phyloP scores from a whole-genome alignment of 2,113 vertebrate species.

The Malurus alboscapulatus region DNA sequence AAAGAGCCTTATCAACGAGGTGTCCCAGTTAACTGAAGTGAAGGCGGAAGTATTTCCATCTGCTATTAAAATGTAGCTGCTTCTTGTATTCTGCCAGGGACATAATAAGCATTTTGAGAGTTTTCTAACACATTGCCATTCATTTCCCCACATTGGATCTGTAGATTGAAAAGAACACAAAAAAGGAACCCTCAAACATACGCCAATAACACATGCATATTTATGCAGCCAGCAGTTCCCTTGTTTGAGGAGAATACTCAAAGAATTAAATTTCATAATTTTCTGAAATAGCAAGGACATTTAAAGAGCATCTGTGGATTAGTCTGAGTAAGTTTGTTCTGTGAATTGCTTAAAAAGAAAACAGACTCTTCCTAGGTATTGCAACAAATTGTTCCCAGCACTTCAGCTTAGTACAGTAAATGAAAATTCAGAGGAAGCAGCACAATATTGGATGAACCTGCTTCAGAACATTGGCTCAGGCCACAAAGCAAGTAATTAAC shows the following conservation, averaged over 20 bases:
- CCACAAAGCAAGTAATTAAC: constrained; percentile 48
- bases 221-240: constrained; percentile 20
- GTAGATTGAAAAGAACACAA: neutral
- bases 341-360: constrained; percentile 22
- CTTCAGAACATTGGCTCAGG: constrained; percentile 43
- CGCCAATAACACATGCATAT: neutral
- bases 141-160: neutral
- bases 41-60: neutral
- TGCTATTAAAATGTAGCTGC: neutral
- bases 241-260: neutral
- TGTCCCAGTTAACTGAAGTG: neutral
- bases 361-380: neutral
- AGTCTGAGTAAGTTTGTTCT: constrained; percentile 33
- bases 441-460: constrained; percentile 50
- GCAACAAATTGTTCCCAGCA: constrained; percentile 14
- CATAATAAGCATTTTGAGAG: neutral
- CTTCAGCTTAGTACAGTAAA: neutral
- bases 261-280: neutral
- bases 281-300: constrained; percentile 25
- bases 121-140: neutral
- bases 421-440: constrained; percentile 28
- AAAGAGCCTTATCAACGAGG: neutral
- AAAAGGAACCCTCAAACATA: neutral
- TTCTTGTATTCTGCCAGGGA: neutral
- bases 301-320: constrained; percentile 52